Conservation (phyloP, 1,140 invertebrate genomes). For the Bombus picipes region DNA sequence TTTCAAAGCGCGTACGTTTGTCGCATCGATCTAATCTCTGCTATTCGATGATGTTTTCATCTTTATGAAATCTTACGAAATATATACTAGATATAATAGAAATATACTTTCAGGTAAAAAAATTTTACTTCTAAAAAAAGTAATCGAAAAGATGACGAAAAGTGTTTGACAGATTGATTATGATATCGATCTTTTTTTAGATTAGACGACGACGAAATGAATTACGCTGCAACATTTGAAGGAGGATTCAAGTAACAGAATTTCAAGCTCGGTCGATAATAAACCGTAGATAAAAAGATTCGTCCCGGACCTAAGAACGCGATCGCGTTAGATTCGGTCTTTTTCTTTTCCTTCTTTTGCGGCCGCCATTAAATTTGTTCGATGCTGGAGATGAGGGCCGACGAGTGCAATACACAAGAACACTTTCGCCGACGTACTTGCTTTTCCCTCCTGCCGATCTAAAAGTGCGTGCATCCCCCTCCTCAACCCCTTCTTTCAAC, state of each 20-base stretch:
- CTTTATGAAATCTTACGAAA: background rate
- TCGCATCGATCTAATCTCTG: background rate
- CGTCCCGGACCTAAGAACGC: background rate
- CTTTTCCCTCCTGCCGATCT: slow-evolving; percentile 72
- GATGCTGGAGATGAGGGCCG: slow-evolving; percentile 66
- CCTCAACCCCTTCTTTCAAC: slow-evolving; percentile 19
- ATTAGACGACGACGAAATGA: too few species aligned
- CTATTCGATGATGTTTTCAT: too few species aligned
- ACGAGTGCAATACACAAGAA: slow-evolving; percentile 71
- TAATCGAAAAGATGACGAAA: too few species aligned
- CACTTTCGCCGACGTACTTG: slow-evolving; percentile 78
- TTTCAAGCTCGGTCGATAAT: background rate
- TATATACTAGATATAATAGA: too few species aligned
- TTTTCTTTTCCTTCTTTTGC: slow-evolving; percentile 17
- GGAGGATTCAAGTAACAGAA: background rate
- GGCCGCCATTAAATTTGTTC: slow-evolving; percentile 69
- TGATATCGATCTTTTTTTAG: too few species aligned
- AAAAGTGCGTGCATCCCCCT: slow-evolving; percentile 63
- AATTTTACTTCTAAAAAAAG: too few species aligned
- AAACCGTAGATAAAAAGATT: background rate
- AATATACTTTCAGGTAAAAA: too few species aligned
- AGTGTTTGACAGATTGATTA: too few species aligned
- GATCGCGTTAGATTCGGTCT: slow-evolving; percentile 12
- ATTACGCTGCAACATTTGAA: too few species aligned
- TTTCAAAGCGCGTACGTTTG: background rate